A percentile compares a stretch with the other conserved stretches of the same genome.
Evolutionary conservation across 2,113 vertebrate species (phyloP).

Genomic region (Vidua chalybeata): DNA sequence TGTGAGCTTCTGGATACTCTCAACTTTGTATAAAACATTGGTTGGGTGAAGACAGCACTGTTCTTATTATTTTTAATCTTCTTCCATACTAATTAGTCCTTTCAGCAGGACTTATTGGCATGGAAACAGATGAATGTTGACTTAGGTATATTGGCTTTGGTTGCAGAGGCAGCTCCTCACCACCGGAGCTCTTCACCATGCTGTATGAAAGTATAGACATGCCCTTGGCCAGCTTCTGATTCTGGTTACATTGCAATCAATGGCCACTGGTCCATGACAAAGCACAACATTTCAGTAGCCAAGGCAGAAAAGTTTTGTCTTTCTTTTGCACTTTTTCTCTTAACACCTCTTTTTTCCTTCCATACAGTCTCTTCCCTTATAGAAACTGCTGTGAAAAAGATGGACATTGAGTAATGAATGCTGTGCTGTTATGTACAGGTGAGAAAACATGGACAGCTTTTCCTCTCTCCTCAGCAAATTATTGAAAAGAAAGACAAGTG

Average conservation of each 20-base stretch:
- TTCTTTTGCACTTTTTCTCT: background rate
- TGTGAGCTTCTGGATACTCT: background rate
- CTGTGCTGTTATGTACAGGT: background rate
- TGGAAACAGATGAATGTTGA: background rate
- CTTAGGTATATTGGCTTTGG: background rate
- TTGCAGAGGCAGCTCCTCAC: background rate
- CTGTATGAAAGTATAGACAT: accelerated
- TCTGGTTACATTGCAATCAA: background rate
- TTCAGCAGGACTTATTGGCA: background rate
- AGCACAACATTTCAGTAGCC: background rate
- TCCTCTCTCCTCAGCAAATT: background rate
- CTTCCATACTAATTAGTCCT: background rate
- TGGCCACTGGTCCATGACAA: background rate
- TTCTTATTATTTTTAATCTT: background rate
- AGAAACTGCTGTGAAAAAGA: background rate
- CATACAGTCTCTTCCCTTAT: background rate
- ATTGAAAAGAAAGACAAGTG: background rate
- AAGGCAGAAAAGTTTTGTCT: background rate
- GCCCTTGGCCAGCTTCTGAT: background rate
- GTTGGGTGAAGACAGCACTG: background rate
- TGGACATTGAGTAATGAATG: background rate
- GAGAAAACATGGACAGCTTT: background rate
- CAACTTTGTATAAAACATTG: background rate
- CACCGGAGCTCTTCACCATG: background rate
- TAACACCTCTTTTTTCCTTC: background rate